Evolutionary conservation across 2,888 invertebrate species (phyloP), one percentile per base, ranked within the genome.

Genomic region (Drosophila limbata): DNA sequence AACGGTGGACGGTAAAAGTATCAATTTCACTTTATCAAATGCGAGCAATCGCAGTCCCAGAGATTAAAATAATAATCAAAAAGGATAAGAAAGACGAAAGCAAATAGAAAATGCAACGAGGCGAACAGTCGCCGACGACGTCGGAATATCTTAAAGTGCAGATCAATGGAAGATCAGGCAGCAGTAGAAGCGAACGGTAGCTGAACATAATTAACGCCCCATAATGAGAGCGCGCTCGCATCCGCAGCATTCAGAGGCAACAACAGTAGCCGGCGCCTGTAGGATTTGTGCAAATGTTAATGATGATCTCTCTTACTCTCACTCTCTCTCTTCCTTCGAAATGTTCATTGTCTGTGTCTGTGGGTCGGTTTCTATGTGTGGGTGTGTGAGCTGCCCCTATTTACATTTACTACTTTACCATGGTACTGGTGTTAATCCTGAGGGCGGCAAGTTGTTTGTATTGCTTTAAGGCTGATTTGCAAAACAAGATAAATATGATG

Each of bases 261-360:
- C 68, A 56, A 69, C 76, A 64, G 73, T 56, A 75, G 62, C 69
- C 72, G 88, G 90, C 84, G 84, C 90, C 84, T 74, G 37, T 13
- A 42, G 88, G 89, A 86, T 86, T 84, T 89, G 64, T 53, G 50
- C 66, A 69, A 85, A 83, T 86, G 81, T 89, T 84, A 84, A 84
- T 84, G 90, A 88, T 88, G 73, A 89, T 84, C 90, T 73, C 80
- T 69, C 13, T 53, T 84, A 69, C n/a, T 84, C 90, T 73, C 80
- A 67, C 13, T 53, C 88, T 71, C n/a, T 56, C 88, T 68, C 13
- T 47, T n/a, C 28, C 45, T 17, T 35, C 17, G 15, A 21, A 42
- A 66, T 44, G 59, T 59, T 51, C 45, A 25, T 45, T 62, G 31
- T 40, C 35, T 47, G 50, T 53, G 13, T 45, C 19, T 6, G 17